These are phyloP conservation scores for Cotesia vestalis DNA, from an alignment of 1,140 invertebrate genomes.

Conservation along the genomic window DNA sequence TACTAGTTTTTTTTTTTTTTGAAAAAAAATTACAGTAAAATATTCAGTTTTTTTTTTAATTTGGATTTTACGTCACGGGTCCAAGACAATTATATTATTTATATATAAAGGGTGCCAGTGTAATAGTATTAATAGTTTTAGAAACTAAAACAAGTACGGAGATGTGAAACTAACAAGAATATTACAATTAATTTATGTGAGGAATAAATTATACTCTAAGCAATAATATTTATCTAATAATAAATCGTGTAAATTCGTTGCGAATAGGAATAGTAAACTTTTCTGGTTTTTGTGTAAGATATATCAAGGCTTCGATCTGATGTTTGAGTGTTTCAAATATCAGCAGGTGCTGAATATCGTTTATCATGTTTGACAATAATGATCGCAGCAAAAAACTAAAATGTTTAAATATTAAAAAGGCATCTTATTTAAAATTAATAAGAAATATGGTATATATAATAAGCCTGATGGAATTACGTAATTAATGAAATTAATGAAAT, in stretches of 20 bases:
- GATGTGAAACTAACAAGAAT: slow-evolving; percentile 34
- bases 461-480: slow-evolving; percentile 29
- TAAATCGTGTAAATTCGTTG: slow-evolving; percentile 5
- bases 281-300: neutral
- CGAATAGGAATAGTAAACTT: slow-evolving; percentile 15
- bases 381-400: slow-evolving; percentile 40
- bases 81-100: slow-evolving; percentile 56
- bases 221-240: slow-evolving; percentile 41
- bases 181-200: slow-evolving; percentile 22
- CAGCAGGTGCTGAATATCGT: neutral
- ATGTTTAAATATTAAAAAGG: slow-evolving; percentile 14
- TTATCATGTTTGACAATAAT: slow-evolving; percentile 57
- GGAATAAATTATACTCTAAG: slow-evolving; percentile 46
- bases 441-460: neutral
- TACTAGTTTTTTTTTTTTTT: too few relatives aligned
- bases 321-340: neutral
- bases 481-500: neutral
- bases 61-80: slow-evolving; percentile 61
- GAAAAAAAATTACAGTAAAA: too few relatives aligned
- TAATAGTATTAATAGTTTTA: slow-evolving; percentile 24
- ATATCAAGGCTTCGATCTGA: neutral
- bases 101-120: slow-evolving; percentile 39
- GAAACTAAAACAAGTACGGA: slow-evolving; percentile 37
- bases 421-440: slow-evolving; percentile 3
- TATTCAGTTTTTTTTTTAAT: slow-evolving; percentile 41